Percentiles rank a stretch among this genome's conserved stretches.
phyloP scores from a whole-genome alignment of 2,113 vertebrate genomes.

The Cyprinus carpio region DNA sequence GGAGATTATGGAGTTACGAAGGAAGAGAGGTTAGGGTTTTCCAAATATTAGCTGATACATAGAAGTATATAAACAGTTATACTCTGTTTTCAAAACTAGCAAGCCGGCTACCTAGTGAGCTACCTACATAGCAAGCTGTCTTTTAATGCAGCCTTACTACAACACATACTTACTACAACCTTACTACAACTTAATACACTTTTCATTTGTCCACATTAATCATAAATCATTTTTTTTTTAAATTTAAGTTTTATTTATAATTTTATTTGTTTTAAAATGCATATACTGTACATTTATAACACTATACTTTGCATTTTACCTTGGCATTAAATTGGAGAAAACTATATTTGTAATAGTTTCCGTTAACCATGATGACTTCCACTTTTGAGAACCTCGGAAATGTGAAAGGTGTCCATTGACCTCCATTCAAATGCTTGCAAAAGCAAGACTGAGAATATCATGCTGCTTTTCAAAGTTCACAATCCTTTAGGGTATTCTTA shows the following conservation, averaged over 20 bases:
- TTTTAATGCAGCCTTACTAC: background rate
- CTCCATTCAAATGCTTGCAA: background rate
- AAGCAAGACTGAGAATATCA: background rate
- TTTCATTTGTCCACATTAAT: too few species aligned
- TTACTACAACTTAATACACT: too few species aligned
- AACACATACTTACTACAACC: too few species aligned
- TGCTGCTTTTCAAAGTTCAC: too few species aligned
- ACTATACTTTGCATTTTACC: too few species aligned
- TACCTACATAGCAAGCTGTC: background rate
- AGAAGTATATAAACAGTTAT: background rate
- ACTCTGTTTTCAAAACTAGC: background rate
- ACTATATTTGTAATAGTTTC: background rate
- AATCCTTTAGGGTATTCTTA: too few species aligned
- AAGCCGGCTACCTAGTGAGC: background rate
- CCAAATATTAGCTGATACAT: background rate
- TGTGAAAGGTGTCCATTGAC: background rate
- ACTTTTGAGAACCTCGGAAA: background rate
- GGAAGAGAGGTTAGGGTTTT: background rate
- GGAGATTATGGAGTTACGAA: background rate
- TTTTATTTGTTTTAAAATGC: background rate
- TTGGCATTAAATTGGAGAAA: too few species aligned
- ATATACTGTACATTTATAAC: too few species aligned
- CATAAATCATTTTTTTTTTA: background rate
- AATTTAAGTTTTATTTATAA: background rate
- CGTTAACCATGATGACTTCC: background rate